Evolutionary conservation across 2,797 vertebrate species (phyloP), one percentile per base, ranked within the genome.

Genomic region (Characodon lateralis): DNA sequence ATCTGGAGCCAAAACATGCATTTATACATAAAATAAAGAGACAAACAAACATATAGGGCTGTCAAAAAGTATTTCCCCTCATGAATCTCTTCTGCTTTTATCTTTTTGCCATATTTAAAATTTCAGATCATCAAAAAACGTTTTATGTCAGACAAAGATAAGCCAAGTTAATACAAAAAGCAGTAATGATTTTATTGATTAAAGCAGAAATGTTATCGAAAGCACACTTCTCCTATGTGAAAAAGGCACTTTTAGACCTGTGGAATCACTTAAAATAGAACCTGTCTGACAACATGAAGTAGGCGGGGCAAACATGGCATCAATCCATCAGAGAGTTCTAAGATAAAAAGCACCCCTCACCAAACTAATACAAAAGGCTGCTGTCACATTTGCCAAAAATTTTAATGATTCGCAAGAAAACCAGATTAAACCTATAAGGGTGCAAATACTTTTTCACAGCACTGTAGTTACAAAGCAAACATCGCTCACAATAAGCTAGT

Each of bases 1-100:
- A 75, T 97, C 98, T 99, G 91, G 48, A 26, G 48, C 26, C 1
- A 46, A 58, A 41, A 71, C 13, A 74, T 8, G 13, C 2, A 26
- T 13, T 61, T 10, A 31, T 53, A n/a, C 14, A 9, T 2, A 39
- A 35, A 48, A 53, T 7, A 22, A 55, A 0, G 6, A 10, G 10
- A 6, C 1, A 10, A 16, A 61, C 24, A 71, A 0, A 28, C 35
- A 24, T 13, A 48, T 16, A 55, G 26, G 39, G 16, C 16, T 14
- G 28, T 63, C 31, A 51, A n/a, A 10, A 58, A 58, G 56, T n/a
- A 10, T n/a, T 26, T 3, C n/a, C 3, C n/a, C 56, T 26, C 7
- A 55, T 7, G 6, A 24, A 55, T 24, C 6, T 53, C 14, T 53
- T 20, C 51, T 53, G 16, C 20, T 53, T 53, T 18, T 53, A 18